A percentile compares a stretch with the other conserved stretches of the same genome.
These are phyloP conservation scores for Biston stratarius DNA, from an alignment of 2,888 invertebrate genomes.

Conservation along the genomic window DNA sequence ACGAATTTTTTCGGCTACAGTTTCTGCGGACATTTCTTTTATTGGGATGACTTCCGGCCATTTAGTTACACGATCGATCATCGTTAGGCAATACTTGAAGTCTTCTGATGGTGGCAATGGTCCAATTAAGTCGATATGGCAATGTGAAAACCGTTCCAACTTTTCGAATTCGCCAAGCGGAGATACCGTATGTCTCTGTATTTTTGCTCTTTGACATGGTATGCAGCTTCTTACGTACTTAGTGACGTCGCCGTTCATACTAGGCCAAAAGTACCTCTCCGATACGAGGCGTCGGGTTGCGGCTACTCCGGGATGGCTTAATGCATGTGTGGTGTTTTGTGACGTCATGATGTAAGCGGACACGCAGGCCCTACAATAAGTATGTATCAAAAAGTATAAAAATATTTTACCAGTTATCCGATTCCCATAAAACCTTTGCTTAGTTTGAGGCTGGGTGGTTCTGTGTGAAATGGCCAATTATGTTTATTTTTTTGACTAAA, in stretches of 20 bases:
- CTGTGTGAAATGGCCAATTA: too few species aligned
- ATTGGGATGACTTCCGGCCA: constrained; percentile 15
- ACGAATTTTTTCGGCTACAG: constrained; percentile 49
- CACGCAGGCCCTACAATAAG: too few species aligned
- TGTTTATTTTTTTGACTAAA: too few species aligned
- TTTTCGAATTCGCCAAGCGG: too few species aligned
- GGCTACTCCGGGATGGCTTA: constrained; percentile 40
- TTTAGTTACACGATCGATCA: constrained; percentile 4
- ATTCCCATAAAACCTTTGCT: too few species aligned
- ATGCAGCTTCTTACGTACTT: constrained; percentile 30
- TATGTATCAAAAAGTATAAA: too few species aligned
- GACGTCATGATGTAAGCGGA: too few species aligned
- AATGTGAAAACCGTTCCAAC: constrained; percentile 20
- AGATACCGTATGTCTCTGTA: constrained; percentile 16
- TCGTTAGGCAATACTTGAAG: constrained; percentile 7
- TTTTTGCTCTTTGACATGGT: too few species aligned
- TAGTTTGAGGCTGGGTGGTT: too few species aligned
- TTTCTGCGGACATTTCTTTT: constrained; percentile 45
- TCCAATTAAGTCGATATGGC: constrained; percentile 17
- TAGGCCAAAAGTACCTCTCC: constrained; percentile 31
- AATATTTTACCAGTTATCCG: too few species aligned
- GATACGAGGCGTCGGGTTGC: constrained; percentile 15
- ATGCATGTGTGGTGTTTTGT: constrained; percentile 35
- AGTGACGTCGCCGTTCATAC: constrained; percentile 30
- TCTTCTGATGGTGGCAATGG: constrained; percentile 11